A percentile compares a stretch with the other conserved stretches of the same genome.
These are phyloP conservation scores for Copsychus sechellarum DNA, from an alignment of 2,113 vertebrate genomes.

Conservation along the genomic window DNA sequence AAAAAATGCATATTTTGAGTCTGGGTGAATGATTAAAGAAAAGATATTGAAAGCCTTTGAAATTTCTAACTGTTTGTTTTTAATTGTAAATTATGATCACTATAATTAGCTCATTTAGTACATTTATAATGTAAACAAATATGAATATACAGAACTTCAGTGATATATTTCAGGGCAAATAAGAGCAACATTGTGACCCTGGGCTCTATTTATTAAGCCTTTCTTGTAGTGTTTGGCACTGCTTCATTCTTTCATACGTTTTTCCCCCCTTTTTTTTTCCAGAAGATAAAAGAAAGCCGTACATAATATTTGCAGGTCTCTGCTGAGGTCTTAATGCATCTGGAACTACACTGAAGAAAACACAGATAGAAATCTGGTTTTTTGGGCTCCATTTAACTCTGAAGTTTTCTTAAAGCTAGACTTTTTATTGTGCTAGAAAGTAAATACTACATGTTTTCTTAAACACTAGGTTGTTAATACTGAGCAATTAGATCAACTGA, in stretches of 20 bases:
- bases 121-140: constrained; percentile 81
- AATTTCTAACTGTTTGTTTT: constrained; percentile 83
- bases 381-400: background rate
- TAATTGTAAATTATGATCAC: constrained; percentile 83
- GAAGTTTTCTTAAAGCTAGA: background rate
- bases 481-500: background rate
- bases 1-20: constrained; percentile 85
- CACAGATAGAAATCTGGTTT: background rate
- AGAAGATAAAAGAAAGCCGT: constrained; percentile 30
- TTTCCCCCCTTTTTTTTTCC: background rate
- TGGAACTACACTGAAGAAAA: constrained; percentile 11
- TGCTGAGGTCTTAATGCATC: constrained; percentile 1
- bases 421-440: background rate
- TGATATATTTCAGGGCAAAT: constrained; percentile 72
- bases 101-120: constrained; percentile 82
- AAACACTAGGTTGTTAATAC: background rate
- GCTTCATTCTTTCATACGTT: constrained; percentile 23
- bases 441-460: background rate
- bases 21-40: constrained; percentile 83
- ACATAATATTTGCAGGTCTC: constrained; percentile 18
- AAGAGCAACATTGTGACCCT: constrained; percentile 65
- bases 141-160: constrained; percentile 73
- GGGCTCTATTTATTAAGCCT: constrained; percentile 56
- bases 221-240: constrained; percentile 47
- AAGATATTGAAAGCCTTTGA: constrained; percentile 84